phyloP scores from a whole-genome alignment of 1,140 invertebrate genomes.

The Cataglyphis hispanica region DNA sequence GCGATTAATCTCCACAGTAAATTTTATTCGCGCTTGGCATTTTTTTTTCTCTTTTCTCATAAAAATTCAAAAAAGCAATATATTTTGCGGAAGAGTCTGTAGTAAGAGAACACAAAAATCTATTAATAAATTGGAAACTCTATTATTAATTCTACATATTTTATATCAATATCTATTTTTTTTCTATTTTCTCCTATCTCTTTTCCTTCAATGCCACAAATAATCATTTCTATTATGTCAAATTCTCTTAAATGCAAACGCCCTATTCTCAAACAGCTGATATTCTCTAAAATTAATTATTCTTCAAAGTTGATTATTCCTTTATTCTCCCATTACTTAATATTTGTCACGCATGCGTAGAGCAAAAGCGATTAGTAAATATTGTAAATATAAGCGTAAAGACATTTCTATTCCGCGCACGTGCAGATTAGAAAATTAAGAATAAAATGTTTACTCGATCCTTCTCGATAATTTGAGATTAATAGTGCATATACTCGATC shows the following conservation, averaged over 20 bases:
- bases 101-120: not conserved
- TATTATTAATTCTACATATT: no score
- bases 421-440: not conserved
- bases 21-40: not conserved
- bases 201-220: not conserved
- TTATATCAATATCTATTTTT: no score
- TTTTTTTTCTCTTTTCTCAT: not conserved
- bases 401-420: not conserved
- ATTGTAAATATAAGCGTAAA: not conserved
- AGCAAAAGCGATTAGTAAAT: not conserved
- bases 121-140: not conserved
- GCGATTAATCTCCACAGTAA: no score
- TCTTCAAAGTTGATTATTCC: not conserved
- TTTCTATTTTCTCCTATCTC: not conserved
- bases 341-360: not conserved
- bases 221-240: not conserved
- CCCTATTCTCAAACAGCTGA: not conserved
- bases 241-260: not conserved
- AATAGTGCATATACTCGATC: no score
- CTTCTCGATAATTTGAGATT: not conserved
- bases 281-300: not conserved
- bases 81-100: not conserved
- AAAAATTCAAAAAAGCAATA: not conserved
- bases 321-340: not conserved
- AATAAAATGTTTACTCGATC: not conserved